These are phyloP conservation scores for Tetranychus piercei DNA, from an alignment of 2,888 invertebrate genomes.

Conservation along the genomic window DNA sequence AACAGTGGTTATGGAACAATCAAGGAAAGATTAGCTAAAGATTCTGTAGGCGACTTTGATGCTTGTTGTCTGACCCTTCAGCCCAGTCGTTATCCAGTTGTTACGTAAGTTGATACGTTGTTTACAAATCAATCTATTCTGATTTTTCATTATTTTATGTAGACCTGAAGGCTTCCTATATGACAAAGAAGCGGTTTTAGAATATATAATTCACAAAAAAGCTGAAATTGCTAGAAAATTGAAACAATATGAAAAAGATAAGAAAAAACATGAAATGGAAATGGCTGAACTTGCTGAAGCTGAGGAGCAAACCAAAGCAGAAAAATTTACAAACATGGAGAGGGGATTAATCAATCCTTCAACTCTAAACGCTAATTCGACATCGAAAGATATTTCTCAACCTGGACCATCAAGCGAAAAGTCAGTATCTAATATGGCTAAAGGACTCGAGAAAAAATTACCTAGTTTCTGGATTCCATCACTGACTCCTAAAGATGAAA, in stretches of 20 bases:
- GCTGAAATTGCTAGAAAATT: constrained; percentile 67
- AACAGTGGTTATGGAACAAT: constrained; percentile 69
- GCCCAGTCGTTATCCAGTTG: constrained; percentile 78
- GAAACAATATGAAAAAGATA: constrained; percentile 77
- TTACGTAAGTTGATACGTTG: constrained; percentile 45
- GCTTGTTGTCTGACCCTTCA: constrained; percentile 91
- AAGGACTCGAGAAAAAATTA: constrained; percentile 55
- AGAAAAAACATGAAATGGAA: constrained; percentile 49
- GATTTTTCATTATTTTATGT: constrained; percentile 23
- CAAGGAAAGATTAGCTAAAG: constrained; percentile 60
- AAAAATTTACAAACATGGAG: constrained; percentile 62
- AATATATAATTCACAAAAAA: constrained; percentile 84
- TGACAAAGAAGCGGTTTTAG: constrained; percentile 88
- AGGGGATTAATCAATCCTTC: constrained; percentile 41
- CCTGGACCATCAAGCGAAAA: not conserved
- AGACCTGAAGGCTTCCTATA: constrained; percentile 75
- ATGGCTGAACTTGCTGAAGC: constrained; percentile 48
- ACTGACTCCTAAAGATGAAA: constrained; percentile 65
- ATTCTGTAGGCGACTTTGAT: constrained; percentile 86
- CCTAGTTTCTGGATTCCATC: constrained; percentile 96
- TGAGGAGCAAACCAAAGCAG: constrained; percentile 53
- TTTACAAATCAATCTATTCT: constrained; percentile 2
- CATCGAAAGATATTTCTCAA: not conserved
- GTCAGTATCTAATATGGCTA: constrained; percentile 54
- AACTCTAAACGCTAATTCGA: not conserved